Conservation (phyloP, 2,113 vertebrate species). For the Orcinus orca region DNA sequence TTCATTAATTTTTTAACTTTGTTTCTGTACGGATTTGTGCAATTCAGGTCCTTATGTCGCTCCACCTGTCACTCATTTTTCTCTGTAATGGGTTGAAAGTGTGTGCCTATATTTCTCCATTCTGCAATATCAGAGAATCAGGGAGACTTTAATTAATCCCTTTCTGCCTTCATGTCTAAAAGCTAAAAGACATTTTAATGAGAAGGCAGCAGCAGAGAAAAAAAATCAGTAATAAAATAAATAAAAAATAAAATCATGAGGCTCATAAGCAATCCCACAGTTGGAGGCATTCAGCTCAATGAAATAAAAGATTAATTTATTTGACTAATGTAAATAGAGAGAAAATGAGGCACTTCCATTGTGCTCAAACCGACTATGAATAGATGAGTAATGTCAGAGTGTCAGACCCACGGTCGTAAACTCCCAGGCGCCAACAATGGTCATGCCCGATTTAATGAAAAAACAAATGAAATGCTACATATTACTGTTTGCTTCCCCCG, state of each 20-base stretch:
- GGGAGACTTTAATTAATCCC: constrained; percentile 53
- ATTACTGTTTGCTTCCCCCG: neutral
- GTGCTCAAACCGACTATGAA: neutral
- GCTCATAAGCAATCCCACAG: neutral
- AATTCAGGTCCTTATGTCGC: fast-evolving
- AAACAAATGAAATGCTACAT: constrained; percentile 60
- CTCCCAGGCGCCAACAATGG: neutral
- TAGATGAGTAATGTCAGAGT: neutral
- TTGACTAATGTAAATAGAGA: constrained; percentile 49
- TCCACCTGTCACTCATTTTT: fast-evolving
- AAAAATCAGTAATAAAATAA: constrained; percentile 54
- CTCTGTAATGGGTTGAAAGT: too few species aligned
- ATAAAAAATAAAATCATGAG: constrained; percentile 45
- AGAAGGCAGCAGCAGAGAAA: constrained; percentile 17
- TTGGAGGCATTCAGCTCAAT: constrained; percentile 39
- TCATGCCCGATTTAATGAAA: constrained; percentile 53
- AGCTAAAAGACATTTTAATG: constrained; percentile 51
- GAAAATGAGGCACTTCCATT: constrained; percentile 2
- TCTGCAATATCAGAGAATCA: neutral
- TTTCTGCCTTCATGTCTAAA: constrained; percentile 29
- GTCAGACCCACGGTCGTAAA: neutral
- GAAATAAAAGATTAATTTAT: constrained; percentile 63
- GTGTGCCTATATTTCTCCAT: neutral
- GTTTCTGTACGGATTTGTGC: neutral
- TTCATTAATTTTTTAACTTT: neutral